phyloP scores from a whole-genome alignment of 2,888 invertebrate species.

The Tortrix viridana region DNA sequence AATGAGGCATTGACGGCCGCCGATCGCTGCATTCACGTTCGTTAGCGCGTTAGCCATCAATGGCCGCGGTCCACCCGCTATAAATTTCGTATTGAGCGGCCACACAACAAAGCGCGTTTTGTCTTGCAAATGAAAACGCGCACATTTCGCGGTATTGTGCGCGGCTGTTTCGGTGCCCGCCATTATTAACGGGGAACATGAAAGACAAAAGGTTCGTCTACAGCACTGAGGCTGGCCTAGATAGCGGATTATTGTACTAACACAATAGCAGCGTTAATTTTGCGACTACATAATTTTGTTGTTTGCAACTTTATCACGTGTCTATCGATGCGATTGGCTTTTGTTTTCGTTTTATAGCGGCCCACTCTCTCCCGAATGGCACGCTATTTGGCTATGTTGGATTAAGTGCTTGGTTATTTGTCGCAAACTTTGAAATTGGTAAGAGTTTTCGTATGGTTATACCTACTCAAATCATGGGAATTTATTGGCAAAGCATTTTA shows the following conservation, averaged over 20 bases:
- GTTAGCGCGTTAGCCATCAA: slow-evolving; percentile 81
- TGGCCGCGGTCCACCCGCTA: slow-evolving; percentile 80
- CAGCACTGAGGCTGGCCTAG: slow-evolving; percentile 84
- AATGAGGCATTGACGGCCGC: slow-evolving; percentile 23
- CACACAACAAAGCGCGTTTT: slow-evolving; percentile 84
- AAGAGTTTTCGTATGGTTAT: background rate
- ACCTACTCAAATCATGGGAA: no score
- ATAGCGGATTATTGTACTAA: slow-evolving; percentile 84
- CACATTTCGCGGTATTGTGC: slow-evolving; percentile 84
- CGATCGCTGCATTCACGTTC: slow-evolving; percentile 78
- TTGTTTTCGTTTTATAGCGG: slow-evolving; percentile 44
- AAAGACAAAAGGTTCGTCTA: slow-evolving; percentile 85
- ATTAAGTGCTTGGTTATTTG: background rate
- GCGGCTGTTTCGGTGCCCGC: slow-evolving; percentile 84
- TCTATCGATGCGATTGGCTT: slow-evolving; percentile 73
- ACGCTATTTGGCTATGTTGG: slow-evolving; percentile 42
- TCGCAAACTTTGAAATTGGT: background rate
- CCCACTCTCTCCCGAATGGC: slow-evolving; percentile 34
- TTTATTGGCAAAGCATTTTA: no score
- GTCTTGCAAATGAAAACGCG: slow-evolving; percentile 85
- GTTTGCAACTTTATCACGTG: slow-evolving; percentile 80
- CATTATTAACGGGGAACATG: slow-evolving; percentile 85
- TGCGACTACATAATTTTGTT: slow-evolving; percentile 82
- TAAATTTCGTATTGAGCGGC: slow-evolving; percentile 84
- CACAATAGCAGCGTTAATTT: slow-evolving; percentile 84